Percentiles rank a stretch among this genome's conserved stretches.
Evolutionary conservation across 2,113 vertebrate genomes (phyloP).

Genomic region (Phoenicopterus ruber): DNA sequence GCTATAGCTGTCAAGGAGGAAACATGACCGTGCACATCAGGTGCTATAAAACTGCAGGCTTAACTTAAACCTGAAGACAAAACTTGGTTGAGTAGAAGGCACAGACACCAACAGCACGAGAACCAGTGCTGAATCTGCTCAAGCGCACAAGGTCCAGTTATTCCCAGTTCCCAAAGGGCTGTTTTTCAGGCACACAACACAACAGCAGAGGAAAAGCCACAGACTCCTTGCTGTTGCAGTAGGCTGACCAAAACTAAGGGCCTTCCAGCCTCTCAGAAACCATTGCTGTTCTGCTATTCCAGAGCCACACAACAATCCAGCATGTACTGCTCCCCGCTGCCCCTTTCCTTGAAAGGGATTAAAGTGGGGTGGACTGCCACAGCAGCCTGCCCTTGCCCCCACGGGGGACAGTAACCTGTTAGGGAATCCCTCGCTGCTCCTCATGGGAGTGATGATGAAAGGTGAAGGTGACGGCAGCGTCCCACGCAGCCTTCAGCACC

Average conservation of each 20-base stretch:
- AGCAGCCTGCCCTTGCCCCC: neutral
- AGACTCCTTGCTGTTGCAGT: neutral
- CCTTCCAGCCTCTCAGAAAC: neutral
- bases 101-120: neutral
- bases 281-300: fast-evolving
- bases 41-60: neutral
- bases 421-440: constrained; percentile 82
- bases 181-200: neutral
- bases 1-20: neutral
- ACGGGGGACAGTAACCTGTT: neutral
- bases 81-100: neutral
- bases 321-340: neutral
- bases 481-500: constrained; percentile 88
- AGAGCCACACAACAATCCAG: neutral
- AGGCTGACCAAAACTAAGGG: neutral
- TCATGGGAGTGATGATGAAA: constrained; percentile 95
- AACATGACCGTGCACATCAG: neutral
- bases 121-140: neutral
- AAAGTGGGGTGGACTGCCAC: neutral
- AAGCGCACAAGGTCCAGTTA: neutral
- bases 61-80: neutral
- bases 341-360: constrained; percentile 22
- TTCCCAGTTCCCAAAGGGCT: neutral
- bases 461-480: constrained; percentile 86
- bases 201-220: neutral